Evolutionary conservation across 2,888 invertebrate genomes (phyloP).

Genomic region (Himalopsyche kuldschensis): DNA sequence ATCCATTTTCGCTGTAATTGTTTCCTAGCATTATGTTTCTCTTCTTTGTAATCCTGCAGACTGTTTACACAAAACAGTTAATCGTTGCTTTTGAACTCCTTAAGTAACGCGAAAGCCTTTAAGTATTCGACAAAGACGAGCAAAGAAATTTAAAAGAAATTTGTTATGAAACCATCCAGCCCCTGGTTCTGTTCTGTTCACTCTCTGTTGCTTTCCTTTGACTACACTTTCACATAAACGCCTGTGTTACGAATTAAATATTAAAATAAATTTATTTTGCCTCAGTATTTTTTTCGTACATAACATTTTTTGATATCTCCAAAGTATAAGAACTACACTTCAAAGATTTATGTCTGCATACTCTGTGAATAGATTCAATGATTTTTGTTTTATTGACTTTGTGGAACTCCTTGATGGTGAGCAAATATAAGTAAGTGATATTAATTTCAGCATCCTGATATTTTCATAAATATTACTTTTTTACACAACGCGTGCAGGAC

Average conservation of each 20-base stretch:
- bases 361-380: no score
- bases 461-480: no score
- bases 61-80: slow-evolving; percentile 37
- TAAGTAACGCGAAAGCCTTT: slow-evolving; percentile 37
- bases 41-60: slow-evolving; percentile 29
- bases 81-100: slow-evolving; percentile 37
- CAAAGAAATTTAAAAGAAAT: slow-evolving; percentile 37
- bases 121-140: slow-evolving; percentile 35
- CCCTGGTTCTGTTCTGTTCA: slow-evolving; percentile 7
- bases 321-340: no score
- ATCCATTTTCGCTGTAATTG: slow-evolving; percentile 30
- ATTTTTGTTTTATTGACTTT: no score
- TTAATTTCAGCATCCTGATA: no score
- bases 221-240: slow-evolving; percentile 7
- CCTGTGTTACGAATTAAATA: slow-evolving; percentile 21
- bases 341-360: no score
- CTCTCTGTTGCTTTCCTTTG: slow-evolving; percentile 7
- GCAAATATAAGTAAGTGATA: no score
- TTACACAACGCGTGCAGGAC: no score
- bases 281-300: no score
- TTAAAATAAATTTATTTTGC: slow-evolving; percentile 25
- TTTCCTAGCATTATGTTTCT: slow-evolving; percentile 24
- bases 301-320: no score
- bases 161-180: slow-evolving; percentile 2
- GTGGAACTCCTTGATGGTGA: no score